Percentiles rank a stretch among this genome's conserved stretches.
Evolutionary conservation across 2,888 invertebrate genomes (phyloP).

Genomic region (Vandiemenella viatica): DNA sequence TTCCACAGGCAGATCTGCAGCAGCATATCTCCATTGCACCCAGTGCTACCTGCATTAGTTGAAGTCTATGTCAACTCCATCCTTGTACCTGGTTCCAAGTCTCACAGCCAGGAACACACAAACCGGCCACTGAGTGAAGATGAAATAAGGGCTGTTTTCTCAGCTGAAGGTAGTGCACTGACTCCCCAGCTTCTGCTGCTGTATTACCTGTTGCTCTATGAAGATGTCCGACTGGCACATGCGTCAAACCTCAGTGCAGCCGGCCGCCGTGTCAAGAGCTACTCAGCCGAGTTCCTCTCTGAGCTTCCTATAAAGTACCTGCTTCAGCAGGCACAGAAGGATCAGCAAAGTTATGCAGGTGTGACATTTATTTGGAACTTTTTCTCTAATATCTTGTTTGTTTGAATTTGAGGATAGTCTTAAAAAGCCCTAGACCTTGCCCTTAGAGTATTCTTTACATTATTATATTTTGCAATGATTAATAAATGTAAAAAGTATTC

Average conservation of each 20-base stretch:
- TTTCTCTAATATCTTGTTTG: no score
- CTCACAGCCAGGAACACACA: conserved; percentile 57
- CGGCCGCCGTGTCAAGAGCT: conserved; percentile 63
- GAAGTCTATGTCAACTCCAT: conserved; percentile 92
- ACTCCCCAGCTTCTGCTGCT: conserved; percentile 78
- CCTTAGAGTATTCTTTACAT: not conserved
- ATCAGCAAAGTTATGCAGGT: conserved; percentile 73
- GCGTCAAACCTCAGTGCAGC: conserved; percentile 48
- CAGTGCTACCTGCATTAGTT: conserved; percentile 79
- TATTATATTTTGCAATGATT: not conserved
- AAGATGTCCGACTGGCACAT: conserved; percentile 70
- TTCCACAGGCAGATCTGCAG: conserved; percentile 78
- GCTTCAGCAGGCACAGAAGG: conserved; percentile 80
- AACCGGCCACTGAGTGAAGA: conserved; percentile 85
- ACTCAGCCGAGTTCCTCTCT: conserved; percentile 73
- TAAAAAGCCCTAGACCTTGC: no score
- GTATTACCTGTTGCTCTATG: conserved; percentile 83
- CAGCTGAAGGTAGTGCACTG: conserved; percentile 34
- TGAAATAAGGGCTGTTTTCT: conserved; percentile 73
- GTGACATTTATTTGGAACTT: no score
- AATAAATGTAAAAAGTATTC: not conserved
- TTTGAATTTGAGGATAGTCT: no score
- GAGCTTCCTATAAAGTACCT: conserved; percentile 88
- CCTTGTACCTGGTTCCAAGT: conserved; percentile 50
- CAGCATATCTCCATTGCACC: conserved; percentile 80